Base-by-base conservation (phyloP, 1,140 invertebrate species). In the Leucophenga varia region DNA sequence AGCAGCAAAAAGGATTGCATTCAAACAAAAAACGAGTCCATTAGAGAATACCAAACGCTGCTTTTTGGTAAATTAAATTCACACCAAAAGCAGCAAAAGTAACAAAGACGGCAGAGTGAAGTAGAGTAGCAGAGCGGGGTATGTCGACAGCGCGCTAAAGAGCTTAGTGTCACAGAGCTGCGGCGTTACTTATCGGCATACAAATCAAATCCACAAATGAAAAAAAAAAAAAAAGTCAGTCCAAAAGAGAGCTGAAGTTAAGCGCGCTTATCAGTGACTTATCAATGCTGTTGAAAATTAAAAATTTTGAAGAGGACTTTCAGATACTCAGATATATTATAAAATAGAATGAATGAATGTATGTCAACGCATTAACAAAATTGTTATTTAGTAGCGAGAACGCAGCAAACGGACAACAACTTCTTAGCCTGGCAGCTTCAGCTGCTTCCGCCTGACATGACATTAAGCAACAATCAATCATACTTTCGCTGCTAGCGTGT, bases 61-160 rank as follows among this genome's bases (percentile, higher is more conserved):
- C 57, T 68, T 64, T 64, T 57, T 67, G 64, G 52, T 68, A 68
- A 68, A 67, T 68, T 67, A 67, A 67, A 67, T 67, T 67, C 64
- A 68, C 64, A 67, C 63, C 58, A 52, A 47, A n/a, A n/a, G 35
- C 36, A 9, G n/a, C 35, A 55, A 36, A 17, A 36, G 30, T 17
- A 18, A n/a, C 20, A 17, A 40, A 45, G 17, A n/a, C n/a, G n/a
- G n/a, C n/a, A 43, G 34, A 13, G 45, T 31, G 38, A 28, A 31
- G n/a, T 13, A 4, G 8, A 10, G 38, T 13, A n/a, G n/a, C n/a
- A n/a, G 31, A 2, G 14, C 9, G 43, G 14, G 32, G 32, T 28
- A 28, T 12, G 41, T 43, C n/a, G 14, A 38, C 48, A 36, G 22
- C 5, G 22, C 10, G 22, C 5, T 25, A 10, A 25, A 25, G 22